Conservation (phyloP, 92 coral and sea anemone species). For the Siderastrea radians region DNA sequence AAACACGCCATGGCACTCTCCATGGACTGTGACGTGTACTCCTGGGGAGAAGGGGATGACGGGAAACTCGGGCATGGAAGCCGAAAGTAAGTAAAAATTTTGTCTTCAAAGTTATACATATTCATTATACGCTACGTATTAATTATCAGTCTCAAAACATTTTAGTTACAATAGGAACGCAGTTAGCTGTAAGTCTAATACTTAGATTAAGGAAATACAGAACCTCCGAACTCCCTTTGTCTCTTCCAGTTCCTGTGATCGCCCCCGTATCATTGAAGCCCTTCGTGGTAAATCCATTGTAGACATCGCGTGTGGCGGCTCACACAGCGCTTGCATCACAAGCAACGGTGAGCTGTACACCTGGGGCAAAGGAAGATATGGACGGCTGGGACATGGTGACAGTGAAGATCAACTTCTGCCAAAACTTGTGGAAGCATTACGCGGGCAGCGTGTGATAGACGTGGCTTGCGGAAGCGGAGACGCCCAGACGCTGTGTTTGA, state of each 20-base stretch:
- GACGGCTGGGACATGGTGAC: constrained; percentile 97
- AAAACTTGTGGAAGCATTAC: constrained; percentile 91
- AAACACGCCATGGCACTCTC: constrained; percentile 96
- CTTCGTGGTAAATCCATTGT: constrained; percentile 91
- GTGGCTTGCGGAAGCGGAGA: constrained; percentile 99
- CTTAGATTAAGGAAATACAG: no score
- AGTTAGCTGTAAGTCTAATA: no score
- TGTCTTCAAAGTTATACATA: background rate
- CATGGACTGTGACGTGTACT: constrained; percentile 91
- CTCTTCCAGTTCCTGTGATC: constrained; percentile 81
- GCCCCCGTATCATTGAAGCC: constrained; percentile 92
- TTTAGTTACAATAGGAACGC: no score
- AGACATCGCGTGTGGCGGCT: constrained; percentile 94
- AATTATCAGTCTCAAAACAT: no score
- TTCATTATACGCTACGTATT: no score
- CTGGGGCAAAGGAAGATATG: constrained; percentile 99
- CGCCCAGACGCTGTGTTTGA: constrained; percentile 97
- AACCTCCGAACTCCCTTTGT: background rate
- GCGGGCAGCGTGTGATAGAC: constrained; percentile 92
- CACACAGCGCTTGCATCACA: constrained; percentile 96
- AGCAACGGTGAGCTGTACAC: constrained; percentile 89
- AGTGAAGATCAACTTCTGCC: constrained; percentile 95
- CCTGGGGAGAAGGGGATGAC: constrained; percentile 99
- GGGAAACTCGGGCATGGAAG: constrained; percentile 99
- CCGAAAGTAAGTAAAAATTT: constrained; percentile 74